Base-by-base conservation (phyloP, 1,140 invertebrate genomes). In the Asbolus verrucosus region DNA sequence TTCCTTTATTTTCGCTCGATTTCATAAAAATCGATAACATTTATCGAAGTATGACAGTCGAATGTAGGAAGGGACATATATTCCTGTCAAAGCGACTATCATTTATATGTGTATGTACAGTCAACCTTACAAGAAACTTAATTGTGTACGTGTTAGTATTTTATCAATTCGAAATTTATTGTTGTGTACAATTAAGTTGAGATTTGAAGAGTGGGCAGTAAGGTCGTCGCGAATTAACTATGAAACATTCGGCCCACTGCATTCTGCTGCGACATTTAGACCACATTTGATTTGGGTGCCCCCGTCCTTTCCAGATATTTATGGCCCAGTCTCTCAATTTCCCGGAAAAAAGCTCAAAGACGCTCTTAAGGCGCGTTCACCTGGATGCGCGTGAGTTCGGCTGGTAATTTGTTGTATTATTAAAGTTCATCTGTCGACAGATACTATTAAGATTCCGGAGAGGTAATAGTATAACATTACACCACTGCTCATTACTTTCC, bases 91-190 rank as follows among this genome's bases (percentile, higher is more conserved):
- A 67, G 21, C 46, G 11, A 54, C 69, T 71, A 71, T 71, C 69
- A 71, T 71, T 71, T 71, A 71, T 71, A 67, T 67, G 59, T 71
- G 69, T 71, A 67, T 65, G 54, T 67, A 67, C 54, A 71, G 69
- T 65, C 65, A 43, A 50, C 69, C 50, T 63, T 67, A 71, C 69
- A 71, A 71, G 69, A 65, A 60, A 62, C 69, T 63, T 71, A 71
- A 71, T 71, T 71, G 69, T 71, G 24, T 71, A 67, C 69, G 69
- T 67, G 50, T 65, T 71, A 67, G 61, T 67, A 71, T 67, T 71
- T 71, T 67, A 71, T 71, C 69, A 67, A 54, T 65, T 31, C 13
- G 46, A 71, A 65, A 71, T 71, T 71, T 71, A 71, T 71, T 61
- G 60, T 60, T 70, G 43, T 70, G 68, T 70, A 50, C 59, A 70